Base-by-base conservation (phyloP, 2,113 vertebrate genomes). In the Lampris incognitus region DNA sequence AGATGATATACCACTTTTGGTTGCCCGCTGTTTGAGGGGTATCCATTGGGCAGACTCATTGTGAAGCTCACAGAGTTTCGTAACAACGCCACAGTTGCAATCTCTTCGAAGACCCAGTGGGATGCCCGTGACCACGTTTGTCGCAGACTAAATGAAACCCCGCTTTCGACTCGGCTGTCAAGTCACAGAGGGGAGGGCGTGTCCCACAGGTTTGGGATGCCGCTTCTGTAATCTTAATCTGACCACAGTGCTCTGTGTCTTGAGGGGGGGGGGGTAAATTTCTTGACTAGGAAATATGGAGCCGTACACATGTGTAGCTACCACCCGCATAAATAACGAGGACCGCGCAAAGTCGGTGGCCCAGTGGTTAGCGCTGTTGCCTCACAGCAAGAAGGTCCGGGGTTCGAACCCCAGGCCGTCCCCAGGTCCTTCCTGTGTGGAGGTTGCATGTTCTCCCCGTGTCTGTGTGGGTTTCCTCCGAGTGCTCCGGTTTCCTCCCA, bases 291-390 rank as follows among this genome's bases (percentile, higher is more conserved):
- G 70, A 73, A 70, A n/a, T 51, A 7, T 13, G 59, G 66, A 60
- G 67, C 67, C 0, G 68, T 11, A 24, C 24, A 24, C 0, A 24
- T 24, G 24, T 24, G 24, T 24, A 24, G 24, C 24, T 24, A 58
- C 52, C 42, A 13, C 79, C 52, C 9, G 24, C 82, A 37, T 74
- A 73, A 24, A 85, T 72, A 85, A 85, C 81, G 90, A 88, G 85
- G 73, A 50, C 60, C 9, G 83, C 72, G 68, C 50, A 0, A 9
- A 85, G 78, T 85, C 77, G 24, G 24, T 24, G 24, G 24, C 24
- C 24, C 24, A 24, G 24, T 24, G 24, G 24, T 24, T 24, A 24
- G 24, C 0, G 24, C 24, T 24, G 24, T 24, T 24, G 24, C 24
- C 24, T 24, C 24, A 24, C 24, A 24, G 24, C 24, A 24, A 24